Evolutionary conservation across 2,113 vertebrate species (phyloP).

Genomic region (Acrocephalus arundinaceus): DNA sequence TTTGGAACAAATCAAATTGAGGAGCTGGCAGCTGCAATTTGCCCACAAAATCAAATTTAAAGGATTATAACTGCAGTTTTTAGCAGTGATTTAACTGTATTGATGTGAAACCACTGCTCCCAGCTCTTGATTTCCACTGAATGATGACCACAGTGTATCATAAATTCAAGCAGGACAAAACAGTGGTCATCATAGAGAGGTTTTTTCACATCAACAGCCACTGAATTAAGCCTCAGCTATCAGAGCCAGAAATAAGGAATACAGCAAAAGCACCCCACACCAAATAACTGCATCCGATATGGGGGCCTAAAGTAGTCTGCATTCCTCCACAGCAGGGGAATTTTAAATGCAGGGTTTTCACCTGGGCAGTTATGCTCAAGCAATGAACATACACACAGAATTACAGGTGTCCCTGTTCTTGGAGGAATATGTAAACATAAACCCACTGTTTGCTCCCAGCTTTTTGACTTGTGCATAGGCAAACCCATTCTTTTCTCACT

Average conservation of each 20-base stretch:
- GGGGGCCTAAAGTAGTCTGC: not conserved
- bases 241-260: not conserved
- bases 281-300: not conserved
- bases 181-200: not conserved
- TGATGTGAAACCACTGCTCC: slow-evolving; percentile 25
- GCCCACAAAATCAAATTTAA: slow-evolving; percentile 2
- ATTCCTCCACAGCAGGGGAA: not conserved
- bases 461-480: not conserved
- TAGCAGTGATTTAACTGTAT: slow-evolving; percentile 20
- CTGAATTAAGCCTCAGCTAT: slow-evolving; percentile 1
- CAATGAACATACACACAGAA: not conserved
- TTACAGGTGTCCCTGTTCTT: not conserved
- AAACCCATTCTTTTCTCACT: not conserved
- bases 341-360: not conserved
- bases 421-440: not conserved
- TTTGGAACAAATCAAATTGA: slow-evolving; percentile 49
- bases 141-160: not conserved
- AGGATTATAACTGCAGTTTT: slow-evolving; percentile 12
- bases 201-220: not conserved
- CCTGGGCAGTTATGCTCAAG: not conserved
- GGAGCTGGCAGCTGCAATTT: slow-evolving; percentile 1
- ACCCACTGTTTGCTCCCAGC: not conserved
- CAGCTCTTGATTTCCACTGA: not conserved
- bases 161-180: not conserved
- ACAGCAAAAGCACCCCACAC: not conserved